Conservation (phyloP, 30 jellyfish, hydroid and myxozoan species). For the Aurelia sp. region DNA sequence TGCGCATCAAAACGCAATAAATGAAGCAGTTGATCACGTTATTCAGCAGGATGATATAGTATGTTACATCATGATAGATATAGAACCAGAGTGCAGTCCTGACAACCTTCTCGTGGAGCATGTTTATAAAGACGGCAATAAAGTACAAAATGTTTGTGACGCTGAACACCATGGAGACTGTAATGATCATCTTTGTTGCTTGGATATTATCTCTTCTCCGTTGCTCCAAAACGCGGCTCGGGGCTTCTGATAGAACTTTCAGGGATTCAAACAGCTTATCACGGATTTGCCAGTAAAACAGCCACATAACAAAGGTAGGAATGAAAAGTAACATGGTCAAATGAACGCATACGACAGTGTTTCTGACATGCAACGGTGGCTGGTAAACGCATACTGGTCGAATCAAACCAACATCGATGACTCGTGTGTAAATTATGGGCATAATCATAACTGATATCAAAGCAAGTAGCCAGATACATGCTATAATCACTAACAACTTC, state of each 20-base stretch:
- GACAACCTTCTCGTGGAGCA: neutral
- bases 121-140: neutral
- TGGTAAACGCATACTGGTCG: neutral
- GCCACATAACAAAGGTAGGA: neutral
- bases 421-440: neutral
- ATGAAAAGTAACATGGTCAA: neutral
- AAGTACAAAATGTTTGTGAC: neutral
- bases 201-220: neutral
- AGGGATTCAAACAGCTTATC: neutral
- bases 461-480: neutral
- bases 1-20: neutral
- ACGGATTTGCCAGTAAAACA: neutral
- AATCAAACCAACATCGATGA: neutral
- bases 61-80: neutral
- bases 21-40: neutral
- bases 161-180: neutral
- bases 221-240: slow-evolving; percentile 3
- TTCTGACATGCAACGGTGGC: neutral
- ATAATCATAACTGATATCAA: neutral
- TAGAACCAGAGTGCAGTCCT: neutral
- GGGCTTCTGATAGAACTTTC: neutral
- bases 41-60: neutral
- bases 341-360: neutral
- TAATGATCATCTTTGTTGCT: neutral
- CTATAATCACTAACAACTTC: neutral